These are phyloP conservation scores for Neostethus bicornis DNA, from an alignment of 2,797 vertebrate genomes.

Conservation along the genomic window DNA sequence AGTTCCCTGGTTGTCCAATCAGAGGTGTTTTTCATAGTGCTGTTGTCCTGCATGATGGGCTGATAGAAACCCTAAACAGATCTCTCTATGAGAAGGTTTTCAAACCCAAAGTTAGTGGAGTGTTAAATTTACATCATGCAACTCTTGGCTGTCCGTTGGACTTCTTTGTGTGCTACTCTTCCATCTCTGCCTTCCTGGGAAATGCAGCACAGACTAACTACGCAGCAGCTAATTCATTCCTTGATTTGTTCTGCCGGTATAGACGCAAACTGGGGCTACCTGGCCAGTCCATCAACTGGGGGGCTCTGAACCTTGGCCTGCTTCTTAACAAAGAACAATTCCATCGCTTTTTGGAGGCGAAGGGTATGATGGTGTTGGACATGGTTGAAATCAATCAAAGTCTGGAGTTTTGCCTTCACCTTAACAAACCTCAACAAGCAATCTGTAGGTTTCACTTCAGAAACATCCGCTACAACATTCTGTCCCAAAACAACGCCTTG, in stretches of 20 bases:
- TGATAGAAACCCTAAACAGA: constrained; percentile 78
- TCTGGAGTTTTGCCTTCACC: constrained; percentile 80
- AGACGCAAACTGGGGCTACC: constrained; percentile 83
- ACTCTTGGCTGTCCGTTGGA: constrained; percentile 82
- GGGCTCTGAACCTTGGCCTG: constrained; percentile 86
- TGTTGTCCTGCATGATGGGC: constrained; percentile 82
- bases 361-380: constrained; percentile 82
- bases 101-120: constrained; percentile 86
- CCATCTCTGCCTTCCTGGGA: constrained; percentile 85
- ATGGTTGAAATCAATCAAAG: constrained; percentile 80
- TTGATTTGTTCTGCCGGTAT: constrained; percentile 87
- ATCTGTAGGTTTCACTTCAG: constrained; percentile 82
- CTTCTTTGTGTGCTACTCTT: constrained; percentile 90
- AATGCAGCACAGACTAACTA: constrained; percentile 87
- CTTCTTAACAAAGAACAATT: constrained; percentile 80
- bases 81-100: constrained; percentile 83
- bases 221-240: constrained; percentile 88
- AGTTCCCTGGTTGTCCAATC: constrained; percentile 74
- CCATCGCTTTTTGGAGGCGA: constrained; percentile 80
- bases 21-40: constrained; percentile 90
- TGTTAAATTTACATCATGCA: constrained; percentile 84
- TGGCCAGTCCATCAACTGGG: constrained; percentile 89
- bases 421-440: constrained; percentile 82
- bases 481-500: constrained; percentile 71
- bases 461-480: constrained; percentile 62